Evolutionary conservation across 1,140 invertebrate genomes (phyloP).

Genomic region (Neodiprion virginianus): DNA sequence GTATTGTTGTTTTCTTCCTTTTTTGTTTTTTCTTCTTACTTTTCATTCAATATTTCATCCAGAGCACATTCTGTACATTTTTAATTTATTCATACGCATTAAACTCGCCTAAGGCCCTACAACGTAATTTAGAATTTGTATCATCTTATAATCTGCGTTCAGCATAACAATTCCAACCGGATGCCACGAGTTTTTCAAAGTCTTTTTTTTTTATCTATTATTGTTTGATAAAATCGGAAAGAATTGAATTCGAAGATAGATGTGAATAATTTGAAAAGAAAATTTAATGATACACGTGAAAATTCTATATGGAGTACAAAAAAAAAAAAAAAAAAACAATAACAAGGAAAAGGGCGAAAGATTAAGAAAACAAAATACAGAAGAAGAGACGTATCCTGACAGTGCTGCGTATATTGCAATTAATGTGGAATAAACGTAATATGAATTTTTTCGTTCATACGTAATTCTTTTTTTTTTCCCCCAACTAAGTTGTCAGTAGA

Average conservation of each 20-base stretch:
- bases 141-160: not conserved
- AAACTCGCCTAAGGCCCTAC: not conserved
- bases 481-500: no score
- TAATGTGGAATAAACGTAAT: no score
- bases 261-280: not conserved
- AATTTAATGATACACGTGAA: not conserved
- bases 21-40: not conserved
- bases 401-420: not conserved
- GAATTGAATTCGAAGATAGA: no score
- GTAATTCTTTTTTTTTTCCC: no score
- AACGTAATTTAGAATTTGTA: not conserved
- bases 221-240: no score
- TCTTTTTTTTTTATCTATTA: no score
- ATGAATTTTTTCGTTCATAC: no score
- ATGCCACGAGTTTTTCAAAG: not conserved
- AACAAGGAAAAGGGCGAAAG: no score
- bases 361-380: no score
- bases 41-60: not conserved
- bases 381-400: not conserved
- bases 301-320: not conserved
- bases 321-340: not conserved
- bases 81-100: not conserved
- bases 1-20: not conserved
- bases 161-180: constrained; percentile 1
- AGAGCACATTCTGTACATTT: not conserved